Conservation (phyloP, 2,797 vertebrate species). For the Danio albolineatus region DNA sequence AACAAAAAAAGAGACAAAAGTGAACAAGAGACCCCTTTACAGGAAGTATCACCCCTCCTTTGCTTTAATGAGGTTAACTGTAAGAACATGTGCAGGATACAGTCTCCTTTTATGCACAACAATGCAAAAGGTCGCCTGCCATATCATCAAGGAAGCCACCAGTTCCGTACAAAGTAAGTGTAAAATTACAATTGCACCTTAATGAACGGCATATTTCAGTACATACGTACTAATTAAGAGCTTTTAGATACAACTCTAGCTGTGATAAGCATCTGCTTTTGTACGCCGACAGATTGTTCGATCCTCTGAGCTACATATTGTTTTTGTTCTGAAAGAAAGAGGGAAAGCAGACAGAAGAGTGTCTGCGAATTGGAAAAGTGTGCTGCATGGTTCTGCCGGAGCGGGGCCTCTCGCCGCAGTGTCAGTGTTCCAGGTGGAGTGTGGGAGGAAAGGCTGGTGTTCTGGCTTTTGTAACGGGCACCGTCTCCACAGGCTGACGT, state of each 20-base stretch:
- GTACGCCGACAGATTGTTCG: slow-evolving; percentile 42
- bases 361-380: neutral
- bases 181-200: slow-evolving; percentile 55
- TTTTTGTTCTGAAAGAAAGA: slow-evolving; percentile 33
- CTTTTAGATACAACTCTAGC: slow-evolving; percentile 44
- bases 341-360: neutral
- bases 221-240: slow-evolving; percentile 50
- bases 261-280: slow-evolving; percentile 49
- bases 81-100: slow-evolving; percentile 62
- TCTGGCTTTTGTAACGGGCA: slow-evolving; percentile 60
- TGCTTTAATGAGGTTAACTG: slow-evolving; percentile 62
- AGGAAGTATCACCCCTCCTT: slow-evolving; percentile 59
- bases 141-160: slow-evolving; percentile 36
- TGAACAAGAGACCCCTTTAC: slow-evolving; percentile 40
- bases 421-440: slow-evolving; percentile 62
- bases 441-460: slow-evolving; percentile 59
- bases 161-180: slow-evolving; percentile 51
- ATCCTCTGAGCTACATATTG: slow-evolving; percentile 41
- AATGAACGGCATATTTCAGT: slow-evolving; percentile 57
- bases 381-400: slow-evolving; percentile 26
- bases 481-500: slow-evolving; percentile 65
- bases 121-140: slow-evolving; percentile 52
- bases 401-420: slow-evolving; percentile 32
- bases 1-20: neutral
- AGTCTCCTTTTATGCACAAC: slow-evolving; percentile 38